Evolutionary conservation across 2,113 vertebrate species (phyloP).

Genomic region (Odocoileus hemionus): DNA sequence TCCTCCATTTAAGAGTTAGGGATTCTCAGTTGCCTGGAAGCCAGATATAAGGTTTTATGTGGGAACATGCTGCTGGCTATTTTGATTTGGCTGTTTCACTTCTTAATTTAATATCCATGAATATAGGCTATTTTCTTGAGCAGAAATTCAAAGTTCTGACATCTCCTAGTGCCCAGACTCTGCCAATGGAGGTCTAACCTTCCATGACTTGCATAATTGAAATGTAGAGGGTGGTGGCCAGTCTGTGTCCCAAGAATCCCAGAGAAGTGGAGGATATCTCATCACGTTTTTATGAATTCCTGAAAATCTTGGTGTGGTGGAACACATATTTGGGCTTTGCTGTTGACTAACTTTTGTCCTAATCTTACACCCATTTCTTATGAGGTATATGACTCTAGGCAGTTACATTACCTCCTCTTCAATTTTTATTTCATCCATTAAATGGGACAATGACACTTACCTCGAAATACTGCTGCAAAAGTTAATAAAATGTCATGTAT

Average conservation of each 20-base stretch:
- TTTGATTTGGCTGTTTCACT: background rate
- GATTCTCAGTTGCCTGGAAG: background rate
- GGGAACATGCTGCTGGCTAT: background rate
- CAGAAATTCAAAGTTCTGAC: background rate
- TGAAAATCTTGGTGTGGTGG: background rate
- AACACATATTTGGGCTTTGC: background rate
- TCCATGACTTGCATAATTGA: background rate
- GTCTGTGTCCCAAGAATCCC: background rate
- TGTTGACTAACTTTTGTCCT: background rate
- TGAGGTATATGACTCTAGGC: background rate
- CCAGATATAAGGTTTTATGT: background rate
- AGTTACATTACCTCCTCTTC: background rate
- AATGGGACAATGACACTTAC: background rate
- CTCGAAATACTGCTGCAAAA: background rate
- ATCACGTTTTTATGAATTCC: background rate
- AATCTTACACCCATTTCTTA: background rate
- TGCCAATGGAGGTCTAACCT: background rate
- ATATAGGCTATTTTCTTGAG: background rate
- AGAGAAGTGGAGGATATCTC: background rate
- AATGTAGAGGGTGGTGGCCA: background rate
- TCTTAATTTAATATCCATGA: background rate
- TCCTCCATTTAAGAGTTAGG: background rate
- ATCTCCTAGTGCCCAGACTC: background rate
- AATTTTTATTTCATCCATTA: background rate
- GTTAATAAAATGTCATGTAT: background rate